A percentile compares a stretch with the other conserved stretches of the same genome.
Conservation (phyloP, 2,888 invertebrate genomes). For the Branchinecta sandiegonensis region DNA sequence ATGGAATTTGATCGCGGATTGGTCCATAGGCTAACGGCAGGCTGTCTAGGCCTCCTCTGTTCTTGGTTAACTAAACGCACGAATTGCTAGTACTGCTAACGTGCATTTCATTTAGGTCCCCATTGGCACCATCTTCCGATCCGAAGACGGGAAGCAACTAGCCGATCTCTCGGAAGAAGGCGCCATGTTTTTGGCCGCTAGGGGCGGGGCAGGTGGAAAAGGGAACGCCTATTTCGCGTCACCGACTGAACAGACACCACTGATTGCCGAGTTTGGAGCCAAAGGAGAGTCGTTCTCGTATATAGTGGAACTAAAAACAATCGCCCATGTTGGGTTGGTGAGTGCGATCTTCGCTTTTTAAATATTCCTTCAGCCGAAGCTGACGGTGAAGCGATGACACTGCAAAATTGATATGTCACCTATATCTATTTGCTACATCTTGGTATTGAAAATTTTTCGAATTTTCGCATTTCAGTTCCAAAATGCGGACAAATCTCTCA, state of each 20-base stretch:
- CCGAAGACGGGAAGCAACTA: constrained; percentile 41
- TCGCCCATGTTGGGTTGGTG: constrained; percentile 87
- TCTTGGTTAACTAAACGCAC: too few relatives aligned
- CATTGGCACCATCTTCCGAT: constrained; percentile 46
- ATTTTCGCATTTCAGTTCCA: too few relatives aligned
- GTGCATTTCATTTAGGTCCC: constrained; percentile 46
- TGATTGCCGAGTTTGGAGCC: constrained; percentile 73
- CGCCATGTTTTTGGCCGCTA: constrained; percentile 74
- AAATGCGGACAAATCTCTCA: too few relatives aligned
- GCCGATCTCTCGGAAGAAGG: constrained; percentile 52
- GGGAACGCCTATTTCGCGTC: constrained; percentile 85
- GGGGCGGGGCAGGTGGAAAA: constrained; percentile 89
- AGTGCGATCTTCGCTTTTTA: constrained; percentile 27
- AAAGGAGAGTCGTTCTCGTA: constrained; percentile 59
- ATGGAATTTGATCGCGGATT: too few relatives aligned
- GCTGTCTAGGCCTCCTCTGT: too few relatives aligned
- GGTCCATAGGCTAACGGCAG: too few relatives aligned
- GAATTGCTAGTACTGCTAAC: too few relatives aligned
- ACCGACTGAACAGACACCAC: constrained; percentile 60
- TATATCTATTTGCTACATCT: too few relatives aligned
- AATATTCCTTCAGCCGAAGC: too few relatives aligned
- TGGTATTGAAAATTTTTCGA: too few relatives aligned
- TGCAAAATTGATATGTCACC: too few relatives aligned
- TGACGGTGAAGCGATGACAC: too few relatives aligned
- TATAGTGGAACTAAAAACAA: constrained; percentile 66